A percentile compares a stretch with the other conserved stretches of the same genome.
Conservation (phyloP, 2,888 invertebrate genomes). For the Lordiphosa fenestrarum region DNA sequence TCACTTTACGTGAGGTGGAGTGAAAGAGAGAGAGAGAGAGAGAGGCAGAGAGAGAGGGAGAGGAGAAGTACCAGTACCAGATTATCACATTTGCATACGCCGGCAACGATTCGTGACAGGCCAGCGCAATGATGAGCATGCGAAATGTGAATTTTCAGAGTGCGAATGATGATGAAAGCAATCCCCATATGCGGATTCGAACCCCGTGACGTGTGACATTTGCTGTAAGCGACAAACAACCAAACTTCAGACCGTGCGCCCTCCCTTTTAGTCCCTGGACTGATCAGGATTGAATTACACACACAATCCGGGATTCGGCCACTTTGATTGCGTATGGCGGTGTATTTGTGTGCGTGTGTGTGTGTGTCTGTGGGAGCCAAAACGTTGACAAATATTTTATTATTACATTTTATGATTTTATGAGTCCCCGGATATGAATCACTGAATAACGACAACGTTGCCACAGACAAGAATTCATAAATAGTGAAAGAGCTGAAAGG, state of each 20-base stretch:
- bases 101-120: constrained; percentile 50
- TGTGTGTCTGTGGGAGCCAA: constrained; percentile 43
- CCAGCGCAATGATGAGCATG: constrained; percentile 46
- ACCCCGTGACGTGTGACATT: constrained; percentile 68
- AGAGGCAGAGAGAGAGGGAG: constrained; percentile 13
- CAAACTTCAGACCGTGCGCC: constrained; percentile 2
- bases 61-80: constrained; percentile 52
- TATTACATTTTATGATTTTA: constrained; percentile 75
- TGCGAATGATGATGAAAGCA: constrained; percentile 53
- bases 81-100: constrained; percentile 76
- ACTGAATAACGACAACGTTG: constrained; percentile 57
- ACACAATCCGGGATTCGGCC: constrained; percentile 72
- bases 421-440: constrained; percentile 76
- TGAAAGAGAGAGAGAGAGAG: constrained; percentile 13
- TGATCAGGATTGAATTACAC: constrained; percentile 77
- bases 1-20: constrained; percentile 65
- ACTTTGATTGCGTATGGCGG: constrained; percentile 67
- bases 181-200: constrained; percentile 42
- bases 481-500: constrained; percentile 16
- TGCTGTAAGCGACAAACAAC: constrained; percentile 69
- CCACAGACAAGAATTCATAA: constrained; percentile 32
- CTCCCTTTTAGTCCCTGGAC: constrained; percentile 20
- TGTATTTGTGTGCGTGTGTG: constrained; percentile 25
- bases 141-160: constrained; percentile 24
- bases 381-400: constrained; percentile 75